Conservation (phyloP, 2,797 vertebrate species). For the Peromyscus melanophrys region DNA sequence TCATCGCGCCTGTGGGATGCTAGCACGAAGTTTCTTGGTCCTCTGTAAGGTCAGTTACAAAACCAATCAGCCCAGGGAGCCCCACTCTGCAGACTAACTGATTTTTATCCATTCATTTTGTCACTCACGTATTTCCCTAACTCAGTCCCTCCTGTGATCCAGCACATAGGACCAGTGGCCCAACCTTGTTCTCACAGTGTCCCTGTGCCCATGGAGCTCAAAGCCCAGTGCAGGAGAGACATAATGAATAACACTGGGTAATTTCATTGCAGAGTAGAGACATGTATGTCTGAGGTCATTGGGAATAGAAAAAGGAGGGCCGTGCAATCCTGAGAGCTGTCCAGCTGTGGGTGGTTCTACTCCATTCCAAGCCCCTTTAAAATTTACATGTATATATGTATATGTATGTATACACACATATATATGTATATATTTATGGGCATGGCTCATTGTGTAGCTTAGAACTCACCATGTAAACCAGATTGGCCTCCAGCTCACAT, state of each 20-base stretch:
- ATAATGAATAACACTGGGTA: neutral
- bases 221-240: neutral
- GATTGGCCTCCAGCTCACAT: neutral
- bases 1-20: neutral
- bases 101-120: slow-evolving; percentile 33
- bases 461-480: neutral
- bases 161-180: neutral
- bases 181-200: neutral
- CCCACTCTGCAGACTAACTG: neutral
- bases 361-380: neutral
- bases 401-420: neutral
- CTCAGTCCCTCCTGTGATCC: neutral
- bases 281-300: neutral
- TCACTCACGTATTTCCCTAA: slow-evolving; percentile 43
- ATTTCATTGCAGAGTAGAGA: slow-evolving; percentile 13
- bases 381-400: neutral
- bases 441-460: neutral
- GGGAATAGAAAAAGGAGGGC: neutral
- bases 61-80: neutral
- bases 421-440: neutral
- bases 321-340: neutral
- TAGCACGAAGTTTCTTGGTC: neutral
- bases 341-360: neutral
- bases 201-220: neutral
- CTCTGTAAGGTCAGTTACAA: neutral